Evolutionary conservation across 2,113 vertebrate species (phyloP).

Genomic region (Ctenomys sociabilis): DNA sequence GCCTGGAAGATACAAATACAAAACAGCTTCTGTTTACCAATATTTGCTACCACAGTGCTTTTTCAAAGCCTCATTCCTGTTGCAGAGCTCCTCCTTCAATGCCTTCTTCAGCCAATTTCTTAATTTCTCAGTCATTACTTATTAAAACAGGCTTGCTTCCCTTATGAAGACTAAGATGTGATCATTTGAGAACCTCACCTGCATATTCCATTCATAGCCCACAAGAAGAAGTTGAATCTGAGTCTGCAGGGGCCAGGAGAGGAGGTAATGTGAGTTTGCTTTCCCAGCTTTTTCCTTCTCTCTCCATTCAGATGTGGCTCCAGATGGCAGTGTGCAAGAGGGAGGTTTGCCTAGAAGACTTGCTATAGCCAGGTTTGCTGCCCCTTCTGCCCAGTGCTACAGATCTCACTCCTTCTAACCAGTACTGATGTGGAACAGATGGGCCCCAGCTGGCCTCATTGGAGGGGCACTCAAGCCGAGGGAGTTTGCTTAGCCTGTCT

Average conservation of each 20-base stretch:
- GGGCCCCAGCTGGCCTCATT: too few species aligned
- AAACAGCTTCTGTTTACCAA: neutral
- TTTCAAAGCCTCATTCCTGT: neutral
- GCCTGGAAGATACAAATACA: neutral
- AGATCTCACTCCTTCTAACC: too few species aligned
- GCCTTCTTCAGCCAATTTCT: neutral
- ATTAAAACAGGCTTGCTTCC: neutral
- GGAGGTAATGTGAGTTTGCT: neutral
- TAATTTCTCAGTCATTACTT: neutral
- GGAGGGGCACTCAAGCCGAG: neutral
- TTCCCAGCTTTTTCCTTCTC: neutral
- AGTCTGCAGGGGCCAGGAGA: neutral
- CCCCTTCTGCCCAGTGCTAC: neutral
- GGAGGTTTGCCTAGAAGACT: neutral
- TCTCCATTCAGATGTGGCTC: neutral
- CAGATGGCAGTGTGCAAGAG: neutral
- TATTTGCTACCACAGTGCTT: neutral
- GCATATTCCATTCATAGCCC: neutral
- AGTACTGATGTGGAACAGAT: neutral
- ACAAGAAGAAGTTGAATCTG: neutral
- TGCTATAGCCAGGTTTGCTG: neutral
- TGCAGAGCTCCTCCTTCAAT: neutral
- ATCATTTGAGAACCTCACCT: neutral
- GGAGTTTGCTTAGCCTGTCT: neutral
- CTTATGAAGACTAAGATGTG: neutral